Evolutionary conservation across 2,113 vertebrate genomes (phyloP).

Genomic region (Aramus guarauna): DNA sequence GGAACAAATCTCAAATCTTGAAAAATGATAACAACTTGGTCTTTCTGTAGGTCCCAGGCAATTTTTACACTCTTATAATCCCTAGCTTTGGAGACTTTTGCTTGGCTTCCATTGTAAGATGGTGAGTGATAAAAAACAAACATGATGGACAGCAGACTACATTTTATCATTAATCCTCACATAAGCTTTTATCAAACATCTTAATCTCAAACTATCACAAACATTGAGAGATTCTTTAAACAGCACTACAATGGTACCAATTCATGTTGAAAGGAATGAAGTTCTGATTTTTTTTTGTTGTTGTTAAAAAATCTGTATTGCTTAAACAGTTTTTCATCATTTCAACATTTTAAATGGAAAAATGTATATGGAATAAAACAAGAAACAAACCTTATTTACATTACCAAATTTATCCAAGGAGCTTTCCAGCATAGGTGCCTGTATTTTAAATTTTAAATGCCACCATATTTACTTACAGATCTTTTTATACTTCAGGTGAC

Average conservation of each 20-base stretch:
- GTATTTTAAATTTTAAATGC: neutral
- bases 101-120: neutral
- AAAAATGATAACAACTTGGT: neutral
- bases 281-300: neutral
- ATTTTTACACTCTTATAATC: conserved; percentile 24
- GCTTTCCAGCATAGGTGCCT: neutral
- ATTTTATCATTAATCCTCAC: conserved; percentile 13
- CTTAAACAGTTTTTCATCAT: neutral
- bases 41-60: neutral
- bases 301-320: neutral
- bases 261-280: neutral
- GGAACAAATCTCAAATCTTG: neutral
- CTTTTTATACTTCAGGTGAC: neutral
- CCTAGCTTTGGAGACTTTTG: neutral
- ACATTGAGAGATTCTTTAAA: neutral
- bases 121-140: neutral
- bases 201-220: conserved; percentile 7
- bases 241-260: neutral
- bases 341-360: neutral
- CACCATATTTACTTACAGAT: neutral
- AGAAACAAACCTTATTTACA: neutral
- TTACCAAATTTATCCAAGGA: neutral
- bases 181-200: neutral
- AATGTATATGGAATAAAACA: neutral
- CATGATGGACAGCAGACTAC: neutral